phyloP scores from a whole-genome alignment of 2,797 vertebrate genomes.

The Coilia nasus region DNA sequence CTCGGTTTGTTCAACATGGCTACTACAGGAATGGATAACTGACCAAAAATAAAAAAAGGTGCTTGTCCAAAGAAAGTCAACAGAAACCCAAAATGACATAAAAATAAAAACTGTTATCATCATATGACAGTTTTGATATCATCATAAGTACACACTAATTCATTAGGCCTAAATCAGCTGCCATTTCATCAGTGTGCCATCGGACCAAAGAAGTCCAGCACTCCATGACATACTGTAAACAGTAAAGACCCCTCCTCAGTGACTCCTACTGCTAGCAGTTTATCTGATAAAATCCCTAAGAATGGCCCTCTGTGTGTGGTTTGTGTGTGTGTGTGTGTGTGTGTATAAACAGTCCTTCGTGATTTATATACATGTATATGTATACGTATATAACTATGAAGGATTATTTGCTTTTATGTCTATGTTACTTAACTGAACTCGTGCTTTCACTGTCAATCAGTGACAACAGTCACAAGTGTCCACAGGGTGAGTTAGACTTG shows the following conservation, averaged over 20 bases:
- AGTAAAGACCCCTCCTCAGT: not conserved
- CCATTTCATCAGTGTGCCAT: not conserved
- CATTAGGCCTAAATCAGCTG: not conserved
- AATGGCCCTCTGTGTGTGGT: not conserved
- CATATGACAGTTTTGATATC: not conserved
- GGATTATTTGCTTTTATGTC: not conserved
- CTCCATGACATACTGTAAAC: constrained; percentile 1
- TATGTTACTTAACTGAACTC: not conserved
- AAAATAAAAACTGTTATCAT: not conserved
- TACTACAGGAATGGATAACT: not conserved
- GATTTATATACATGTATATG: not conserved
- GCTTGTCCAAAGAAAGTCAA: not conserved
- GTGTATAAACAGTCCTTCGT: too few species aligned
- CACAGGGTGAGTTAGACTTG: not conserved
- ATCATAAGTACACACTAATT: not conserved
- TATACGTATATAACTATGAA: not conserved
- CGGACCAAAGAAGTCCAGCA: not conserved
- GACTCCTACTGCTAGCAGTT: not conserved
- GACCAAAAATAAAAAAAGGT: not conserved
- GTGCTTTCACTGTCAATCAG: not conserved
- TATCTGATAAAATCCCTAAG: not conserved
- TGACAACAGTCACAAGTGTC: not conserved
- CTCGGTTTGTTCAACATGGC: not conserved
- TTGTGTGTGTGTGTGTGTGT: too few species aligned
- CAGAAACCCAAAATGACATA: not conserved